Base-by-base conservation (phyloP, 1,140 invertebrate genomes). In the Drosophila lacertosa region DNA sequence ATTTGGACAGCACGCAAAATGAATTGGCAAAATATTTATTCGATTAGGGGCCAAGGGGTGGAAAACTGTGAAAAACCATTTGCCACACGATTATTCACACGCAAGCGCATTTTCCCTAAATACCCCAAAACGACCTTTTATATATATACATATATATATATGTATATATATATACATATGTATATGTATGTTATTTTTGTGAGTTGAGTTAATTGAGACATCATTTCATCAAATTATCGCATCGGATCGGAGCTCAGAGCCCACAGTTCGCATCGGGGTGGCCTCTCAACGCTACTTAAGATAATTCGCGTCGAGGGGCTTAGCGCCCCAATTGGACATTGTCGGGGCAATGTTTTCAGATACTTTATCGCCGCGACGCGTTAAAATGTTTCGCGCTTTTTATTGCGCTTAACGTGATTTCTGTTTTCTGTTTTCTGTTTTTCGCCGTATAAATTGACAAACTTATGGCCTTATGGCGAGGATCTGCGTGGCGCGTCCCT, bases 361-460 rank as follows among this genome's bases (percentile, higher is more conserved):
- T 86, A 86, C 82, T 86, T 86, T 86, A 86, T 86, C 82, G 82
- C 77, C 45, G 62, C 37, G 77, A 86, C 79, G 82, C 82, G 82
- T 86, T 86, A 86, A 86, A 82, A 86, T 86, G 82, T 86, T 86
- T 86, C 82, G 83, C 82, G 82, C 77, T 86, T 86, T 86, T 86
- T 86, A 86, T 86, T 88, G 77, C 74, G 82, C 77, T 86, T 86
- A 88, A 86, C 82, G 82, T 82, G 82, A 86, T 86, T 86, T 77
- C 64, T 55, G 82, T 55, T 48, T 45, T 47, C 54, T 68, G 40
- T 51, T 16, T 60, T 35, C 33, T 60, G 47, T 32, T 59, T 37
- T 55, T 33, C 58, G 16, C 20, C 51, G 71, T 82, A 88, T 88
- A 88, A 88, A 88, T 82, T 88, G 82, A 88, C 77, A 88, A 88